These are phyloP conservation scores for Trematocara variabile DNA, from an alignment of 2,113 vertebrate genomes.

Conservation along the genomic window DNA sequence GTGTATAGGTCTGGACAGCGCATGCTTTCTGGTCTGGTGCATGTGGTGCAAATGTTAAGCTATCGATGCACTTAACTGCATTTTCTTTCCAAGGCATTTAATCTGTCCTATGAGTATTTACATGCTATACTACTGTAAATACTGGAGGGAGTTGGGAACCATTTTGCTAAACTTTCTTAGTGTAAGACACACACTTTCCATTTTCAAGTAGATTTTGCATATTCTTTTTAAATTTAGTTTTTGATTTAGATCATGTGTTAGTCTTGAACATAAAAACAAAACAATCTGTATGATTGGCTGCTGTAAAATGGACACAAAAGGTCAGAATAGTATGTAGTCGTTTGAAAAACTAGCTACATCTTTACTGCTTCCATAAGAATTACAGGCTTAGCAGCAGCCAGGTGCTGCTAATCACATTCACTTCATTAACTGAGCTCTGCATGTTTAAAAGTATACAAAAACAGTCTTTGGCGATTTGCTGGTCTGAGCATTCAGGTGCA, in stretches of 20 bases:
- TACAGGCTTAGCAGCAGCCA: background rate
- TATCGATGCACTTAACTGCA: background rate
- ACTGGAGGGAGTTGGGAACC: background rate
- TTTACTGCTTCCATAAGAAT: background rate
- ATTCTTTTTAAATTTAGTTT: background rate
- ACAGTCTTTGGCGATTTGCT: background rate
- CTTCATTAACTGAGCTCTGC: background rate
- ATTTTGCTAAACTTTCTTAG: background rate
- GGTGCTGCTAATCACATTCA: background rate
- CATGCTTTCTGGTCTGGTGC: background rate
- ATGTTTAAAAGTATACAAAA: background rate
- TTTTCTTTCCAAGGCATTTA: background rate
- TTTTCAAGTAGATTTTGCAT: background rate
- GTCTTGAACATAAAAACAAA: background rate
- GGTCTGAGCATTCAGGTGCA: background rate
- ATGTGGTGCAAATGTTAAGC: background rate
- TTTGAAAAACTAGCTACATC: background rate
- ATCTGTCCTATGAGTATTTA: background rate
- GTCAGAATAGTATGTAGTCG: background rate
- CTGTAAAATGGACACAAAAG: fast-evolving
- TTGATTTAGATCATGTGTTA: background rate
- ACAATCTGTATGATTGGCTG: background rate
- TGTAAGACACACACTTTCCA: background rate
- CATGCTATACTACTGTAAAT: background rate
- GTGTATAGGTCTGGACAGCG: background rate